These are phyloP conservation scores for Papilio glaucus DNA, from an alignment of 1,140 invertebrate species.

Conservation along the genomic window DNA sequence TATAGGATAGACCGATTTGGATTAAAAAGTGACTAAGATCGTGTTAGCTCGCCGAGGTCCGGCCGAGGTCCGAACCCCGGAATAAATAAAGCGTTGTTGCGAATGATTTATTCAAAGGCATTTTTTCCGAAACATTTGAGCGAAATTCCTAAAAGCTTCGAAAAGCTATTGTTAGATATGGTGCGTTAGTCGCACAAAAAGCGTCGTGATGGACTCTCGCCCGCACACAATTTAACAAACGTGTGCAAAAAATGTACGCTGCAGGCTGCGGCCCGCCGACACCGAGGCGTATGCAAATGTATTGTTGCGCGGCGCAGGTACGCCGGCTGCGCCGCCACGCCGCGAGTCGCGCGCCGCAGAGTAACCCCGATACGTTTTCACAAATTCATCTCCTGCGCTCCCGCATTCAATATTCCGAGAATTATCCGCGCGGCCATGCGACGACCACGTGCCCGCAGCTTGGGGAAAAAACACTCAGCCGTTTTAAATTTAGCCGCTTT, in stretches of 20 bases:
- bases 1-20: too few relatives aligned
- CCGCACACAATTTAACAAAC: not conserved
- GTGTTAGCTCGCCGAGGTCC: not conserved
- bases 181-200: constrained; percentile 2
- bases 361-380: too few relatives aligned
- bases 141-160: not conserved
- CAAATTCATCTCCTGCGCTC: too few relatives aligned
- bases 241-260: constrained; percentile 6
- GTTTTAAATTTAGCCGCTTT: too few relatives aligned
- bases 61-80: not conserved
- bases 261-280: not conserved
- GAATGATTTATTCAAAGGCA: constrained; percentile 10
- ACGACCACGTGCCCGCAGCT: too few relatives aligned
- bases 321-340: not conserved
- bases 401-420: too few relatives aligned
- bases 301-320: constrained; percentile 12
- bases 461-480: too few relatives aligned
- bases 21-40: too few relatives aligned
- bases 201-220: constrained; percentile 1
- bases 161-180: constrained; percentile 7
- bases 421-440: too few relatives aligned
- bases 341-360: too few relatives aligned
- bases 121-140: constrained; percentile 14
- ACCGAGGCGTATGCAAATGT: constrained; percentile 17
- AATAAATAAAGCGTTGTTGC: not conserved